Base-by-base conservation (phyloP, 1,140 invertebrate species). In the Drosophila rhopaloa region DNA sequence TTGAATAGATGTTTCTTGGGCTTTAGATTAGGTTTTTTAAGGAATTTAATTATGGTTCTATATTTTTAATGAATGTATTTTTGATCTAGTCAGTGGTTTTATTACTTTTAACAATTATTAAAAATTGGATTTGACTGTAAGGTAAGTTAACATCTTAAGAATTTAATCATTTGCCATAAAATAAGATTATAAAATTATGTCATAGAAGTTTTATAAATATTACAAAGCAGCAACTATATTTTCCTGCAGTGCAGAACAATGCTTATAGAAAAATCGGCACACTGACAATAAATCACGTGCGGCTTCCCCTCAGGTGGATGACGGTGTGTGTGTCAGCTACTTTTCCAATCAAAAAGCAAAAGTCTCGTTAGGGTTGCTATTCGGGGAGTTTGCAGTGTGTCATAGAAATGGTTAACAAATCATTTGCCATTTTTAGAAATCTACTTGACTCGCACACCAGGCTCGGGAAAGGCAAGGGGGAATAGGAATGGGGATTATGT, bases 341-440 rank as follows among this genome's bases (percentile, higher is more conserved):
- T 78, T 76, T 70, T 70, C 75, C 74, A 78, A 62, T 78, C 76
- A 70, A 51, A 68, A 65, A 50, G 53, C 32, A 82, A 62, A 82
- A 75, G 77, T 82, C 65, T 68, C 65, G 75, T 74, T 73, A 47
- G 63, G 53, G 60, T 14, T 54, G 47, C 47, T 66, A 37, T 5
- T 41, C 16, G 67, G 51, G 51, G 47, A 32, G 51, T 65, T 68
- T 24, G 51, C 62, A 58, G 66, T 70, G 67, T 72, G 68, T 72
- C 68, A 71, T 50, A 71, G 65, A 71, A 71, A 72, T 72, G 68
- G 68, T 71, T 72, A 72, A 73, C 76, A 89, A 88, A 83, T 88
- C 76, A 88, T 89, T 89, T 81, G 68, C 85, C 84, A 84, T 89
- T 80, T 88, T 89, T 89, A 80, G 79, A 79, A 77, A 88, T 67